Percentiles rank a stretch among this genome's conserved stretches.
phyloP scores from a whole-genome alignment of 1,140 invertebrate species.

The Odontomachus brunneus region DNA sequence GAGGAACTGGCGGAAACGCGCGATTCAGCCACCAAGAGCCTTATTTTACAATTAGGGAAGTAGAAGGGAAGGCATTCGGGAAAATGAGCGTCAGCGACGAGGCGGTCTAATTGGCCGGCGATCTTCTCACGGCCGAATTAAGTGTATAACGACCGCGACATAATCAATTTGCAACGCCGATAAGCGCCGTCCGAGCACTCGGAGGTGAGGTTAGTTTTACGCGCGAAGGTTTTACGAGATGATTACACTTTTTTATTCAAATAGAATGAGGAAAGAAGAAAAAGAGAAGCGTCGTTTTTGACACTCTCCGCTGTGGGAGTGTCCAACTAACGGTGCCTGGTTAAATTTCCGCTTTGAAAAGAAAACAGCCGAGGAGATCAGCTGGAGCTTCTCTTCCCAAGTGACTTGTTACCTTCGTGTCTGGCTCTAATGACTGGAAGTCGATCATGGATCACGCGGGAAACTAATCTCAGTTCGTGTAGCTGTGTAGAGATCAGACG shows the following conservation, averaged over 20 bases:
- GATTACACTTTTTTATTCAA: not conserved
- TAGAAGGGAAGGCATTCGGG: constrained; percentile 1
- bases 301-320: not conserved
- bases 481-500: too few relatives aligned
- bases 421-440: constrained; percentile 53
- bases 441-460: constrained; percentile 48
- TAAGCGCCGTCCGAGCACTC: not conserved
- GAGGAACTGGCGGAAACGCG: constrained; percentile 63
- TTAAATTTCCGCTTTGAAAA: constrained; percentile 45
- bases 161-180: constrained; percentile 5
- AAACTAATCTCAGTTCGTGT: too few relatives aligned
- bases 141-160: not conserved
- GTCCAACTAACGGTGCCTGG: not conserved
- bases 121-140: not conserved
- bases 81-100: not conserved
- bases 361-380: constrained; percentile 6
- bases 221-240: not conserved
- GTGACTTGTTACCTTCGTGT: constrained; percentile 57
- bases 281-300: not conserved
- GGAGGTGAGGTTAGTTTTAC: not conserved
- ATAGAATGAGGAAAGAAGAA: not conserved
- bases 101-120: constrained; percentile 6
- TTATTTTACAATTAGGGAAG: constrained; percentile 48
- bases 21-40: constrained; percentile 29
- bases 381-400: constrained; percentile 25